Percentiles rank a stretch among this genome's conserved stretches.
Evolutionary conservation across 2,797 vertebrate species (phyloP).

Genomic region (Lacerta agilis): DNA sequence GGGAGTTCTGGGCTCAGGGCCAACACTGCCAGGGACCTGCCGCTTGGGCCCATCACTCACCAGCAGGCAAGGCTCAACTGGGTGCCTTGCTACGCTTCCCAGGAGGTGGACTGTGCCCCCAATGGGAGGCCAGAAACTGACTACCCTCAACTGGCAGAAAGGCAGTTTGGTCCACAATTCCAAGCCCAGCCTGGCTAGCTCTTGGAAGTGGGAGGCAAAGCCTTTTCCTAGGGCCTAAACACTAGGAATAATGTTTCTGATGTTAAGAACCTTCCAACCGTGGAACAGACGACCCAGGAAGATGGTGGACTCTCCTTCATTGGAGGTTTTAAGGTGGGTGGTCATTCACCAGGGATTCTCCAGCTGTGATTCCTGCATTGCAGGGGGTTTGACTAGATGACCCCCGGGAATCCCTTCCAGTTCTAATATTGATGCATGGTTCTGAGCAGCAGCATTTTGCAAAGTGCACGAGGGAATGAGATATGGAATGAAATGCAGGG

Average conservation of each 20-base stretch:
- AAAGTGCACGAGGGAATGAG: not conserved
- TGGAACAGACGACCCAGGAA: too few relatives aligned
- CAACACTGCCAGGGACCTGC: not conserved
- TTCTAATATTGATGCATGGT: not conserved
- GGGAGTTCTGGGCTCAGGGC: not conserved
- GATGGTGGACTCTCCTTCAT: too few relatives aligned
- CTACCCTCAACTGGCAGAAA: not conserved
- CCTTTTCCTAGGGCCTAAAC: not conserved
- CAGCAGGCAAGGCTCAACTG: not conserved
- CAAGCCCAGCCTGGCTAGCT: not conserved
- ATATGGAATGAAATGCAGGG: not conserved
- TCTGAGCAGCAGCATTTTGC: not conserved
- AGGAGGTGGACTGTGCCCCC: too few relatives aligned
- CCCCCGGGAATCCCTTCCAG: not conserved
- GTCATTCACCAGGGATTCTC: too few relatives aligned
- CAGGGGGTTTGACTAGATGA: too few relatives aligned
- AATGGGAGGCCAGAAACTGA: not conserved
- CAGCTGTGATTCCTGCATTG: too few relatives aligned
- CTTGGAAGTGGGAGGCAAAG: not conserved
- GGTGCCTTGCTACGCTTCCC: too few relatives aligned
- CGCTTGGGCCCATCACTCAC: too few relatives aligned
- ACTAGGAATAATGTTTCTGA: too few relatives aligned
- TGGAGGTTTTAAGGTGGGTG: too few relatives aligned
- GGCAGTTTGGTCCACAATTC: too few relatives aligned
- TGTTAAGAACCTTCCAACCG: too few relatives aligned